Conservation (phyloP, 2,888 invertebrate species). For the Gerris lacustris region DNA sequence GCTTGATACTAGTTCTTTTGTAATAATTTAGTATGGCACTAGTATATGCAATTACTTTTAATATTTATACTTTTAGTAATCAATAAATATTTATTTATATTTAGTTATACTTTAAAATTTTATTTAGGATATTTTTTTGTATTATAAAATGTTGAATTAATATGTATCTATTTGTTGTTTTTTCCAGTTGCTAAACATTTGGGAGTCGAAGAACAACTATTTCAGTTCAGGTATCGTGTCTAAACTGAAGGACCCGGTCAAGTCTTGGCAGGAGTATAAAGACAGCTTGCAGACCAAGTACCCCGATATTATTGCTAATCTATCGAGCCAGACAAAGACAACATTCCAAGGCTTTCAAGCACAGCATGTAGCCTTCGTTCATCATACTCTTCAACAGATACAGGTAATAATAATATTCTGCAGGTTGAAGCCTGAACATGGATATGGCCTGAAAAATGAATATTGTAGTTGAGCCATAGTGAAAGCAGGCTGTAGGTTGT, state of each 20-base stretch:
- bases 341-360: conserved; percentile 79
- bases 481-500: too few relatives aligned
- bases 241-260: conserved; percentile 73
- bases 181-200: conserved; percentile 63
- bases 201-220: conserved; percentile 93
- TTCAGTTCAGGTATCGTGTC: conserved; percentile 69
- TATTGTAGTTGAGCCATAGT: too few relatives aligned
- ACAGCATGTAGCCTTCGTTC: conserved; percentile 90
- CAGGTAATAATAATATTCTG: conserved; percentile 45
- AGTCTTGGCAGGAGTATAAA: conserved; percentile 82
- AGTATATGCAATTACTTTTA: too few relatives aligned
- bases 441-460: too few relatives aligned
- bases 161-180: conserved; percentile 9
- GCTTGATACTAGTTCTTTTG: too few relatives aligned
- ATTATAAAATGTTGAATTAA: not conserved
- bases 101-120: too few relatives aligned
- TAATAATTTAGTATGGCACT: too few relatives aligned
- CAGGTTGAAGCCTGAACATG: not conserved
- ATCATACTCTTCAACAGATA: conserved; percentile 81
- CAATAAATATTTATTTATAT: too few relatives aligned
- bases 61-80: too few relatives aligned
- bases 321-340: conserved; percentile 65
- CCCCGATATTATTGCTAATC: conserved; percentile 60
- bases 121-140: too few relatives aligned
- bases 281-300: conserved; percentile 70